Evolutionary conservation across 2,888 invertebrate species (phyloP), one percentile per base, ranked within the genome.

Genomic region (Drosophila monieri): DNA sequence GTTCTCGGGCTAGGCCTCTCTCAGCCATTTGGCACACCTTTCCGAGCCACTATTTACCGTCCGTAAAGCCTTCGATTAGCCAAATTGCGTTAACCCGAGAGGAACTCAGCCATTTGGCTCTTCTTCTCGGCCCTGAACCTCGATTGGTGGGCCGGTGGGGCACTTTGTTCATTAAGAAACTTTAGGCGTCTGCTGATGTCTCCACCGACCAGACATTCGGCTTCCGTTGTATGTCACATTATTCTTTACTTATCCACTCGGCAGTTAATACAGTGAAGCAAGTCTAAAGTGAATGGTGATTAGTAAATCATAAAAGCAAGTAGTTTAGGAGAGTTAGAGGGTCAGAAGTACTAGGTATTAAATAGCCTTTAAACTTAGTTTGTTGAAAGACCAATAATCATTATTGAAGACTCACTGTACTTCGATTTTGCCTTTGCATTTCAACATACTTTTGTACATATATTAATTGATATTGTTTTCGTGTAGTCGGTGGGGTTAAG

Each of bases 21-120:
- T 35, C 51, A 21, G 43, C 46, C 43, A 47, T 55, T 57, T 65
- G 87, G 65, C 80, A 87, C 80, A 85, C 80, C 80, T 80, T 65
- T 61, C 21, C n/a, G 18, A 41, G 30, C 48, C 52, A 52, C 44
- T 75, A 75, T 81, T 80, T 73, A 87, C 61, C 54, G 53, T 54
- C 55, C 66, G 52, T 62, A 70, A 73, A 64, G 55, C 18, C 74
- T 70, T 87, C 79, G 88, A 80, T 80, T 80, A 80, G 85, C 83
- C 76, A 87, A 80, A 85, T 87, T 69, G 60, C 15, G 46, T 66
- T 57, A 47, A 41, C 18, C 32, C 12, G 9, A 25, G 49, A 49
- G 64, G 32, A 43, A 32, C 48, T 48, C 39, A 18, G 37, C 27
- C 61, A 49, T 43, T 43, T 43, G 21, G 18, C 39, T 8, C 14